Evolutionary conservation across 2,888 invertebrate genomes (phyloP), one percentile per base, ranked within the genome.

Genomic region (Caenorhabditis panamensis): DNA sequence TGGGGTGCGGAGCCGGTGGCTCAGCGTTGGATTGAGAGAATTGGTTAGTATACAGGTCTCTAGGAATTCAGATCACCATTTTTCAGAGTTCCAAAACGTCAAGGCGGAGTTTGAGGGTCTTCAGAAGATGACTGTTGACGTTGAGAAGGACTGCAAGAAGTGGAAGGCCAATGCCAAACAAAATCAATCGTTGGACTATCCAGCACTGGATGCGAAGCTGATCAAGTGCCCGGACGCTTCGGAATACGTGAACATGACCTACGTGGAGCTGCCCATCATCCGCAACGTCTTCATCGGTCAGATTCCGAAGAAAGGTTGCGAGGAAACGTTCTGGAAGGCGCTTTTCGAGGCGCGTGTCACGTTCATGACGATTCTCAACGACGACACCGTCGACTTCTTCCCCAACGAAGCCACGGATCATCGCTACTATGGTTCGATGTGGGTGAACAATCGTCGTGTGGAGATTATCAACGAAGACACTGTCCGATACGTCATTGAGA

Each of bases 311-410:
- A 28, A 51, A 2, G 72, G 72, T 16, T 36, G 22, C 11, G 72
- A 72, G 13, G 72, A 72, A 22, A 26, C 63, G 9, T 72, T 72
- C 18, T 72, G 72, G 72, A 72, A 72, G 28, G 63, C 63, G 31
- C 11, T 72, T 0, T 72, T 72, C 36, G 63, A 63, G 9, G 22
- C 22, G 18, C 22, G 63, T 18, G 31, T 44, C 26, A 63, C 53
- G 9, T 62, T 20, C 13, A 72, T 72, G 24, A 53, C 62, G 20
- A 31, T 72, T 54, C n/a, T 31, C 9, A 41, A 44, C n/a, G 63
- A 56, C 2, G 63, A 56, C 0, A 2, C 53, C 3, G 18, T 63
- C 13, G 63, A 63, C 1, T 72, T 72, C 49, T 72, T 72, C 18
- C 72, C 72, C 1, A 28, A 22, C 5, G 16, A 47, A 2, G 28